Evolutionary conservation across 2,113 vertebrate genomes (phyloP).

Genomic region (Tenebrosternarchus preto): DNA sequence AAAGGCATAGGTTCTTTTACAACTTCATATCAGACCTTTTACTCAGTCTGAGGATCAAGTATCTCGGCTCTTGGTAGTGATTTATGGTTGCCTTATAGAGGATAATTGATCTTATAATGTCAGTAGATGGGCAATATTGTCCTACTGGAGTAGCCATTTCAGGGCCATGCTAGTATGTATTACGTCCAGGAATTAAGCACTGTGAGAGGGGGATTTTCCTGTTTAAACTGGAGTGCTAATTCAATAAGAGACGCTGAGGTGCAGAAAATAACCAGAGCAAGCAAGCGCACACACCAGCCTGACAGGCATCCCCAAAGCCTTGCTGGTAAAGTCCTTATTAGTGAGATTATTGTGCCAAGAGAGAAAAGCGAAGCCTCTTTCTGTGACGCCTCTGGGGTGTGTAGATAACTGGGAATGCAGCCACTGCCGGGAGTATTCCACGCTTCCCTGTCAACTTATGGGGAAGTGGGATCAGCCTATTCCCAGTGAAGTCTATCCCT

Average conservation of each 20-base stretch:
- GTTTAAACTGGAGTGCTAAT: conserved; percentile 10
- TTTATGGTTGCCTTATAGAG: not conserved
- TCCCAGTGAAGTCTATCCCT: not conserved
- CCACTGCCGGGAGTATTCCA: not conserved
- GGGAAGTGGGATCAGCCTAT: conserved; percentile 5
- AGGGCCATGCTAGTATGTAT: not conserved
- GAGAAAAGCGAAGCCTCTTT: conserved; percentile 4
- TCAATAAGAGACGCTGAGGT: not conserved
- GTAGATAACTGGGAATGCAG: conserved; percentile 15
- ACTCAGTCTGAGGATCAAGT: not conserved
- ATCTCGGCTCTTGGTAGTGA: not conserved
- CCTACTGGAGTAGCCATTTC: not conserved
- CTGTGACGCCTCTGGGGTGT: conserved; percentile 15
- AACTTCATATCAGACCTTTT: not conserved
- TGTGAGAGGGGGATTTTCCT: not conserved
- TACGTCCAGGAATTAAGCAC: not conserved
- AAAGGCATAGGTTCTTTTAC: not conserved
- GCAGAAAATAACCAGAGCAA: conserved; percentile 3
- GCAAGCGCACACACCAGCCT: not conserved
- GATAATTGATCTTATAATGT: not conserved
- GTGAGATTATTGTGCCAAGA: conserved; percentile 17
- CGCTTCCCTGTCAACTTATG: not conserved
- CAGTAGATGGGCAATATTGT: not conserved
- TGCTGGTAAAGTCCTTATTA: conserved; percentile 19
- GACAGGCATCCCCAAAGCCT: conserved; percentile 1